A percentile compares a stretch with the other conserved stretches of the same genome.
phyloP scores from a whole-genome alignment of 2,888 invertebrate species.

The Ischnus inquisitorius region DNA sequence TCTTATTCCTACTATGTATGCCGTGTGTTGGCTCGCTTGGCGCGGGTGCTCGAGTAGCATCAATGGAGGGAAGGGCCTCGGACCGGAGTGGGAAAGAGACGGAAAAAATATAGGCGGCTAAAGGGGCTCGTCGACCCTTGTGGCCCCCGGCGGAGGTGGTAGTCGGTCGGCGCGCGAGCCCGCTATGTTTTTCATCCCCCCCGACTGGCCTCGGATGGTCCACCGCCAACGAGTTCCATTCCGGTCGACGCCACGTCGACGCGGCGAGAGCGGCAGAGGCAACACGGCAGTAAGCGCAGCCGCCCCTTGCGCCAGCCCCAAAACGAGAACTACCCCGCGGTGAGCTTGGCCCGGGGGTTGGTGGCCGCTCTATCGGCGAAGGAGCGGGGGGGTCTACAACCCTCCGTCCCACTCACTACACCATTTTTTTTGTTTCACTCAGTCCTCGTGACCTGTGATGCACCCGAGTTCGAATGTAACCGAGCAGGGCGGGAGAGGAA shows the following conservation, averaged over 20 bases:
- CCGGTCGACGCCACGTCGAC: conserved; percentile 60
- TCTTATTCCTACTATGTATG: conserved; percentile 22
- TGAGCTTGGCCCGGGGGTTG: conserved; percentile 76
- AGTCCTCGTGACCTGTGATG: conserved; percentile 25
- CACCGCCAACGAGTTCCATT: conserved; percentile 48
- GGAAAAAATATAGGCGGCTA: conserved; percentile 29
- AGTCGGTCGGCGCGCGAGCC: conserved; percentile 46
- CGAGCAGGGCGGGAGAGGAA: conserved; percentile 23
- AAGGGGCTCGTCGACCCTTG: conserved; percentile 53
- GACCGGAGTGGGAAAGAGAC: conserved; percentile 35
- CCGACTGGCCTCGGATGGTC: conserved; percentile 27
- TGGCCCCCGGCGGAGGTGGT: conserved; percentile 41
- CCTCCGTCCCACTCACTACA: conserved; percentile 53
- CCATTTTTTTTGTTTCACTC: conserved; percentile 45
- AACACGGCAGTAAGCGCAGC: conserved; percentile 65
- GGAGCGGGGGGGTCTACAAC: conserved; percentile 38
- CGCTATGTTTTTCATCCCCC: conserved; percentile 52
- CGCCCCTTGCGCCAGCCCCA: conserved; percentile 71
- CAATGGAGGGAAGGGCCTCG: conserved; percentile 52
- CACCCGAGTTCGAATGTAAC: conserved; percentile 28
- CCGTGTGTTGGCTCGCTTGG: conserved; percentile 31
- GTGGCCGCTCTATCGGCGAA: conserved; percentile 68
- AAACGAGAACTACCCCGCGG: conserved; percentile 73
- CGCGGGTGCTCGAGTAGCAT: conserved; percentile 51
- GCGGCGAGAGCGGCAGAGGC: conserved; percentile 24